A percentile compares a stretch with the other conserved stretches of the same genome.
These are phyloP conservation scores for Spodoptera picta DNA, from an alignment of 2,888 invertebrate genomes.

Conservation along the genomic window DNA sequence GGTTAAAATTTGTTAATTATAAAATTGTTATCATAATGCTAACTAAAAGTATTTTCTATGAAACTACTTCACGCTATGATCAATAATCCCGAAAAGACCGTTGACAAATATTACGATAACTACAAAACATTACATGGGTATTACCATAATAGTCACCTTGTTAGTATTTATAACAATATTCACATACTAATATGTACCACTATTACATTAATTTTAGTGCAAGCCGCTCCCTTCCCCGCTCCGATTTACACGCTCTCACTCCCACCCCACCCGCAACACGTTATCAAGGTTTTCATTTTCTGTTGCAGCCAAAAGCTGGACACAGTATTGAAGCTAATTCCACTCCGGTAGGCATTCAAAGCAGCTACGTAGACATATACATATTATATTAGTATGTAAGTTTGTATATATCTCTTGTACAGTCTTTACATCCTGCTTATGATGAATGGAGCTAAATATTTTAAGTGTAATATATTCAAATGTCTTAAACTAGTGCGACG, in stretches of 20 bases:
- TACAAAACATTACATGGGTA: too few relatives aligned
- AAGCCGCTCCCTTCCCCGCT: background rate
- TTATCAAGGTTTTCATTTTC: slow-evolving; percentile 58
- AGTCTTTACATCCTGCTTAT: slow-evolving; percentile 77
- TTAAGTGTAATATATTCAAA: slow-evolving; percentile 60
- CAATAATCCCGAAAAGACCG: too few relatives aligned
- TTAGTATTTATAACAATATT: too few relatives aligned
- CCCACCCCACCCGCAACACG: slow-evolving; percentile 30
- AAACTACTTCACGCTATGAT: too few relatives aligned
- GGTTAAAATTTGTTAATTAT: too few relatives aligned
- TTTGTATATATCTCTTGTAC: slow-evolving; percentile 82
- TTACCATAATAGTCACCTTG: too few relatives aligned
- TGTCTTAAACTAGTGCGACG: slow-evolving; percentile 41
- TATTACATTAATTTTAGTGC: too few relatives aligned
- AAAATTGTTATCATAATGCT: too few relatives aligned
- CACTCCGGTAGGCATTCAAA: slow-evolving; percentile 76
- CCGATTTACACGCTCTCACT: slow-evolving; percentile 13
- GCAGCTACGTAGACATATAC: slow-evolving; percentile 68
- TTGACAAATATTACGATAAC: too few relatives aligned
- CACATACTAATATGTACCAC: too few relatives aligned
- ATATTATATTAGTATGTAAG: slow-evolving; percentile 61
- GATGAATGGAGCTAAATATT: slow-evolving; percentile 70
- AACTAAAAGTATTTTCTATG: too few relatives aligned
- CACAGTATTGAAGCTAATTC: slow-evolving; percentile 90
- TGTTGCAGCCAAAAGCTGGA: slow-evolving; percentile 94